phyloP scores from a whole-genome alignment of 2,888 invertebrate genomes.

The Axea sp. region DNA sequence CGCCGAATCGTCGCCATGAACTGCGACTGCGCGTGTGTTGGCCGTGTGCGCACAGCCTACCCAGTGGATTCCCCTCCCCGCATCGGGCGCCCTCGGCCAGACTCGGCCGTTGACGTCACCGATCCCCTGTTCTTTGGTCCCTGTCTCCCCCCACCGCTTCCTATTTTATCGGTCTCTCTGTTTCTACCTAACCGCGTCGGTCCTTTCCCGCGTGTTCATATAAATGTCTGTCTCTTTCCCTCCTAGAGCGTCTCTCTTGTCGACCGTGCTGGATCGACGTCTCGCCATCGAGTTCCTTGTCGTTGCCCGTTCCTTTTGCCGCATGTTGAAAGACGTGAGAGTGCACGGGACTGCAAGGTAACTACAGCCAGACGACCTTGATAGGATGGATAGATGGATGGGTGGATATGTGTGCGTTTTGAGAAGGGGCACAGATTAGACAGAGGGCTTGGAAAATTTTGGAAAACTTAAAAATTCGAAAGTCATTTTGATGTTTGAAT shows the following conservation, averaged over 20 bases:
- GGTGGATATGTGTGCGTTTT: too few relatives aligned
- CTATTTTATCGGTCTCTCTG: too few relatives aligned
- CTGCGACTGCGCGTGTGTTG: conserved; percentile 30
- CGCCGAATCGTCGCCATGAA: conserved; percentile 17
- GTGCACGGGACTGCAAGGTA: conserved; percentile 17
- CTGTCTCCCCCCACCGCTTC: neutral
- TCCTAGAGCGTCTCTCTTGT: too few relatives aligned
- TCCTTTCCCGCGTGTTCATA: too few relatives aligned
- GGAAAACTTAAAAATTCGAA: too few relatives aligned
- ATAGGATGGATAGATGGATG: neutral
- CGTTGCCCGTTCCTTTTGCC: conserved; percentile 8
- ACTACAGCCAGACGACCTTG: conserved; percentile 23
- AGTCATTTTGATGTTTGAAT: too few relatives aligned
- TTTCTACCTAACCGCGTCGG: too few relatives aligned
- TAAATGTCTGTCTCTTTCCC: too few relatives aligned
- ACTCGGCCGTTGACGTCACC: conserved; percentile 9
- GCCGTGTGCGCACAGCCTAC: conserved; percentile 20
- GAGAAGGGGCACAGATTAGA: too few relatives aligned
- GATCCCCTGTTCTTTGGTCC: conserved; percentile 14
- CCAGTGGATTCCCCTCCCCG: neutral
- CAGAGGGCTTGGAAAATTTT: too few relatives aligned
- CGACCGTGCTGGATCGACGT: neutral
- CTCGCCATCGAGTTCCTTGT: conserved; percentile 2
- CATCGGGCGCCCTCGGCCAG: neutral
- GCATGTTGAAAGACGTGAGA: neutral